Base-by-base conservation (phyloP, 2,113 vertebrate species). In the Callipepla squamata region DNA sequence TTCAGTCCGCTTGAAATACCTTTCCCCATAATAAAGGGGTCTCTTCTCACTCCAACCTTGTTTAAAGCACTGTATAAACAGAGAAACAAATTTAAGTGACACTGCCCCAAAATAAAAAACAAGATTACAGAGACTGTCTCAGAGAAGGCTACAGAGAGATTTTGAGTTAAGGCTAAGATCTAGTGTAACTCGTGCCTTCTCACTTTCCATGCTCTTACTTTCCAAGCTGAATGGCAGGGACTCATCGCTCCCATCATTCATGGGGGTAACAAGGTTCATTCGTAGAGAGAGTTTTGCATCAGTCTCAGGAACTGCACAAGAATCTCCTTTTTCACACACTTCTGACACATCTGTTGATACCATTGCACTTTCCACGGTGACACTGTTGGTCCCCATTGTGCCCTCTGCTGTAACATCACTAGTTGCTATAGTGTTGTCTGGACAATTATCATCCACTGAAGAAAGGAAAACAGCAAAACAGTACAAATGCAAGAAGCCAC, bases 201-300 rank as follows among this genome's bases (percentile, higher is more conserved):
- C 7, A 67, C 32, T 45, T 48, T 67, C 72, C 50, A 40, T 19
- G 5, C 48, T 91, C 99, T 98, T 98, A 99, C 99, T 99, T 98
- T 99, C 98, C 96, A 99, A 96, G 93, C 98, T 99, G 98, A 99
- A 99, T 17, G 97, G 97, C 85, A 98, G 97, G 7, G 98, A 98
- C 10, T 98, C 98, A 18, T 98, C 98, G 7, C 98, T 99, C 36
- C 98, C 98, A 59, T 99, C 98, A 6, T 98, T 98, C 48, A 98
- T 98, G 0, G 99, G 99, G 13, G 98, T 99, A 83, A 98, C 98
- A 76, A 99, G 97, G 95, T 98, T 99, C 99, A 99, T 99, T 94
- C 98, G 98, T 90, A 99, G 91, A 85, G 98, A 99, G 79, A 99
- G 97, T 92, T 99, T 99, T 80, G 97, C 98, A 85, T 98, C 98